Conservation (phyloP, 2,113 vertebrate species). For the Bubo bubo region DNA sequence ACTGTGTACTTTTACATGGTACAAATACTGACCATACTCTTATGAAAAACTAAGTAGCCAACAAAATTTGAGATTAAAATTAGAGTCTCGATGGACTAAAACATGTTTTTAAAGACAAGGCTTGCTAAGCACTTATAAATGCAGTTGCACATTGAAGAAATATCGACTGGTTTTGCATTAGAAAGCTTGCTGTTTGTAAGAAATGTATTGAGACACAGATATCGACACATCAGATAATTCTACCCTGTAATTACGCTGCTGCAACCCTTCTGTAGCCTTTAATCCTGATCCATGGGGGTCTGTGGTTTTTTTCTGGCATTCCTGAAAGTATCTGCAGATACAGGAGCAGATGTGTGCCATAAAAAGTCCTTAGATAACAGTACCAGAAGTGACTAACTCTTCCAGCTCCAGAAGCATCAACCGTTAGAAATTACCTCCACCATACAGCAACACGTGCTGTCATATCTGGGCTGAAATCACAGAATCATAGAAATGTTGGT, state of each 20-base stretch:
- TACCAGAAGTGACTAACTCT: not conserved
- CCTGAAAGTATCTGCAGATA: not conserved
- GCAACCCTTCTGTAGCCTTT: not conserved
- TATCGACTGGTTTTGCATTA: not conserved
- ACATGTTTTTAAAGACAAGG: not conserved
- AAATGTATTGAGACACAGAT: not conserved
- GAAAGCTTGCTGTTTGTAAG: not conserved
- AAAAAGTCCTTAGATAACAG: not conserved
- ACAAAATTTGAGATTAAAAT: not conserved
- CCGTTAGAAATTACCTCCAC: not conserved
- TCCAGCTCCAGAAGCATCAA: not conserved
- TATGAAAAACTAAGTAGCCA: not conserved
- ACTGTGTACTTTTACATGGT: not conserved
- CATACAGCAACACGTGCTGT: not conserved
- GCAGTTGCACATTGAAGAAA: not conserved
- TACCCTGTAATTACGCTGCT: not conserved
- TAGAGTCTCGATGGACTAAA: not conserved
- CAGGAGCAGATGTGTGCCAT: not conserved
- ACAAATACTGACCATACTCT: not conserved
- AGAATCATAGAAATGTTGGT: not conserved
- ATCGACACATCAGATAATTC: not conserved
- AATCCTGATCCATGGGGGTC: not conserved
- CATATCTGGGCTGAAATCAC: not conserved
- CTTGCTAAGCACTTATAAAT: not conserved
- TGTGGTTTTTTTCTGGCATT: not conserved